A percentile compares a stretch with the other conserved stretches of the same genome.
Evolutionary conservation across 2,888 invertebrate species (phyloP).

Genomic region (Phragmatobia fuliginosa): DNA sequence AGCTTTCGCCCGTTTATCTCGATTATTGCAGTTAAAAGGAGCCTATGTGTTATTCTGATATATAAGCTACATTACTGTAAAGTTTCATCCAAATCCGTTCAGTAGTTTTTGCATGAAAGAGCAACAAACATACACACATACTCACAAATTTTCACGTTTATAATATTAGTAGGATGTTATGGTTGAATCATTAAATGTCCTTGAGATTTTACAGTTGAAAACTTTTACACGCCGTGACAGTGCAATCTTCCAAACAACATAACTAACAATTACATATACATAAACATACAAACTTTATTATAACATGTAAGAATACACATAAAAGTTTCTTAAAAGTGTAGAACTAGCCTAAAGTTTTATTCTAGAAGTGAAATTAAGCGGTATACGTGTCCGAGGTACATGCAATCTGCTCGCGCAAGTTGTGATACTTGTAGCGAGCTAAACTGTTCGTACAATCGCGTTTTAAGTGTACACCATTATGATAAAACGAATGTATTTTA

Average conservation of each 20-base stretch:
- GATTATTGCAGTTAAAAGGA: too few species aligned
- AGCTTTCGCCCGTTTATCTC: too few species aligned
- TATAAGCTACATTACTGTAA: too few species aligned
- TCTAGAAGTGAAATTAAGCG: constrained; percentile 46
- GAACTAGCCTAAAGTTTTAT: constrained; percentile 31
- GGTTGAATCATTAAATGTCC: not conserved
- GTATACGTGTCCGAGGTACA: constrained; percentile 45
- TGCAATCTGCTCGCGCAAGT: constrained; percentile 24
- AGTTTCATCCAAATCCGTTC: too few species aligned
- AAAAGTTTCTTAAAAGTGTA: not conserved
- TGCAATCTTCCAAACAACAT: not conserved
- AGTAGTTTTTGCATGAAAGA: too few species aligned
- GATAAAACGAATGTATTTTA: constrained; percentile 17
- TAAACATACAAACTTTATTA: not conserved
- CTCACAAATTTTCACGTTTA: too few species aligned
- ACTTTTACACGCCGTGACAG: not conserved
- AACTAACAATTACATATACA: not conserved
- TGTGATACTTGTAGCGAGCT: constrained; percentile 44
- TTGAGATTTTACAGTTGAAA: not conserved
- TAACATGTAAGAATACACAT: not conserved
- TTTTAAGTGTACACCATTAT: constrained; percentile 43
- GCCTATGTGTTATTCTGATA: too few species aligned
- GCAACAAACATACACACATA: too few species aligned
- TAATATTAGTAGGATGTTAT: too few species aligned
- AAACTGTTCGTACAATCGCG: constrained; percentile 41